Conservation (phyloP, 2,888 invertebrate genomes). For the Crossocerus cetratus region DNA sequence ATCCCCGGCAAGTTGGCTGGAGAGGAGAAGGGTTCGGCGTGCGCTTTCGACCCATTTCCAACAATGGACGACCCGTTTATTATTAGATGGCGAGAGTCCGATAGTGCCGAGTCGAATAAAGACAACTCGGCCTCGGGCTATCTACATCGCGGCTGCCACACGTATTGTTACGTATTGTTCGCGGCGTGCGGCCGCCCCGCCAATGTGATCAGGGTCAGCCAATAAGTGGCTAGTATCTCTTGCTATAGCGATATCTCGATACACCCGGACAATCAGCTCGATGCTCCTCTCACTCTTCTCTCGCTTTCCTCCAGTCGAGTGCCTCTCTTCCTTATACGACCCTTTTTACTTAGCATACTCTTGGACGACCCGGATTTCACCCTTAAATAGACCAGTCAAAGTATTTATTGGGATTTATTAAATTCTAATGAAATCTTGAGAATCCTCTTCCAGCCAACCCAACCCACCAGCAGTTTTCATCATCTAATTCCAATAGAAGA, state of each 20-base stretch:
- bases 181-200: background rate
- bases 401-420: too few relatives aligned
- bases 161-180: too few relatives aligned
- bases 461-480: too few relatives aligned
- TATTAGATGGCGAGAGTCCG: slow-evolving; percentile 50
- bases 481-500: too few relatives aligned
- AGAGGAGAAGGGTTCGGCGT: background rate
- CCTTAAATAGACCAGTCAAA: too few relatives aligned
- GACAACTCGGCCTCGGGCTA: slow-evolving; percentile 27
- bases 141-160: too few relatives aligned
- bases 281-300: background rate
- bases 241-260: background rate
- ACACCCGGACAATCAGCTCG: background rate
- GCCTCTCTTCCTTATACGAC: background rate
- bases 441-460: too few relatives aligned
- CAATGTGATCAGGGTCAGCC: slow-evolving; percentile 1
- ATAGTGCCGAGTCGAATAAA: slow-evolving; percentile 47
- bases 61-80: slow-evolving; percentile 62
- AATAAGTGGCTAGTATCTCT: background rate
- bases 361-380: too few relatives aligned
- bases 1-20: background rate
- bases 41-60: slow-evolving; percentile 57
- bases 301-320: background rate
- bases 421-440: too few relatives aligned
- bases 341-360: too few relatives aligned